phyloP scores from a whole-genome alignment of 2,888 invertebrate species.

The Tuberolachnus salignus region DNA sequence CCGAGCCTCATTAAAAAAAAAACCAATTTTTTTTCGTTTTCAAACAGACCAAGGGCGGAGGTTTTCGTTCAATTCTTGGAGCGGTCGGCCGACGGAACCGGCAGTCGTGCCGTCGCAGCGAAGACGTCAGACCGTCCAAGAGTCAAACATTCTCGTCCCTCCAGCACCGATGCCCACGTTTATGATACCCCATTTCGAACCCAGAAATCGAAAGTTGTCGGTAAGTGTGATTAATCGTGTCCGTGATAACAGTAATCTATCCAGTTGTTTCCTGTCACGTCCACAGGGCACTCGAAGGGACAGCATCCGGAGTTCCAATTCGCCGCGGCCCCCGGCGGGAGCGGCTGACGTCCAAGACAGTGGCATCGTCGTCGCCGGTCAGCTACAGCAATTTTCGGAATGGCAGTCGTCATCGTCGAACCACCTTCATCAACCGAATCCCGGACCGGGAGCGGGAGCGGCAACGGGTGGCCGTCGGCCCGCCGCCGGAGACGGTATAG shows the following conservation, averaged over 20 bases:
- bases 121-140: constrained; percentile 55
- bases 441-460: background rate
- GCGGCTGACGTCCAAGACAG: background rate
- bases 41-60: constrained; percentile 54
- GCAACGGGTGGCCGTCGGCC: background rate
- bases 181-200: constrained; percentile 43
- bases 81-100: constrained; percentile 49
- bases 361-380: background rate
- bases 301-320: constrained; percentile 32
- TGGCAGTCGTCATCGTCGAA: constrained; percentile 19
- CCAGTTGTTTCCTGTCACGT: background rate
- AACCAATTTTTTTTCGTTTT: background rate
- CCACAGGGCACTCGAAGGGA: constrained; percentile 1
- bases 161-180: constrained; percentile 33
- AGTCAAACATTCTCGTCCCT: constrained; percentile 47
- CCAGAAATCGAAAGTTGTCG: constrained; percentile 28
- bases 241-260: background rate
- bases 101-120: constrained; percentile 29
- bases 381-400: constrained; percentile 21
- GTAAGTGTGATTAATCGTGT: background rate
- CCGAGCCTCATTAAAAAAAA: too few species aligned
- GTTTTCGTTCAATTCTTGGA: constrained; percentile 57
- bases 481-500: background rate
- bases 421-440: background rate
- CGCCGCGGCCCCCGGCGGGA: background rate